These are phyloP conservation scores for Rostratula benghalensis DNA, from an alignment of 2,113 vertebrate species.

Conservation along the genomic window DNA sequence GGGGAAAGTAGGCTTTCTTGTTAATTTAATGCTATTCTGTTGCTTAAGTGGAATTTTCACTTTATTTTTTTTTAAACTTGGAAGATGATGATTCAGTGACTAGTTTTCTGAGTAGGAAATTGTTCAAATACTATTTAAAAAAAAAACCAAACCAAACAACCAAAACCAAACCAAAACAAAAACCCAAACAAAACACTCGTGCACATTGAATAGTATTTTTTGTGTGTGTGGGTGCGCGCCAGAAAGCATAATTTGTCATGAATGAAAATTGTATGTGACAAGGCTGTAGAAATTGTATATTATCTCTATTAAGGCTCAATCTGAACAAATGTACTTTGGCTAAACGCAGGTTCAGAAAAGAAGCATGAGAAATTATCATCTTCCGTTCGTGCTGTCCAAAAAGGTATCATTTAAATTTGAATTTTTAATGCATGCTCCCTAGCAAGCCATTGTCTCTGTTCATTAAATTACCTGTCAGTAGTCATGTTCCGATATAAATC, in stretches of 20 bases:
- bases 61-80: constrained; percentile 71
- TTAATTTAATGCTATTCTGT: constrained; percentile 81
- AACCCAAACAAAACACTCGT: constrained; percentile 74
- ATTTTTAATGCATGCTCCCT: constrained; percentile 83
- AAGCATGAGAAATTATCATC: constrained; percentile 98
- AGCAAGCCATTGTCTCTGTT: constrained; percentile 65
- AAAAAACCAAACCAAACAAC: constrained; percentile 60
- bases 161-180: constrained; percentile 14
- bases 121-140: constrained; percentile 60
- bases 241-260: constrained; percentile 81
- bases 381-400: constrained; percentile 96
- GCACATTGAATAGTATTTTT: constrained; percentile 79
- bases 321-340: constrained; percentile 88
- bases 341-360: constrained; percentile 95
- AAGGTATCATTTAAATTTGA: constrained; percentile 91
- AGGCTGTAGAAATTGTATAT: constrained; percentile 84
- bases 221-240: constrained; percentile 78
- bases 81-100: constrained; percentile 86
- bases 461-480: constrained; percentile 61
- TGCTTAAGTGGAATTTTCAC: constrained; percentile 82
- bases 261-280: constrained; percentile 83
- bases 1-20: constrained; percentile 74
- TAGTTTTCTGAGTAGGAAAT: constrained; percentile 84
- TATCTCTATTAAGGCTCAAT: constrained; percentile 83
- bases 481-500: constrained; percentile 78